Evolutionary conservation across 2,888 invertebrate species (phyloP), one percentile per base, ranked within the genome.

Genomic region (Hipparchia sbordonii): DNA sequence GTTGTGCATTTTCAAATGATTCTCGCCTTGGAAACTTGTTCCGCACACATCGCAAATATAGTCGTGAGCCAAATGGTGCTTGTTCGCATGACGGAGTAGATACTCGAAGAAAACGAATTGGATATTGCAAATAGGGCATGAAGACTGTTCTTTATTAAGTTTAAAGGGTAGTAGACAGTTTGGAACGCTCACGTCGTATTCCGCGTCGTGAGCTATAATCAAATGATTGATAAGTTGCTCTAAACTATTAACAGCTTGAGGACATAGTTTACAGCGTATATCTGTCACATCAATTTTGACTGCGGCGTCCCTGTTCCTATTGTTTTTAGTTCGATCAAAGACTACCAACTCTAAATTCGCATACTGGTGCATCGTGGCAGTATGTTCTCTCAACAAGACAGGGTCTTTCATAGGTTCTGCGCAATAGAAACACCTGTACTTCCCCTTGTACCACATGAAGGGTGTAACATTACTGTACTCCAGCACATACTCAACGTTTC

Each of bases 11-110:
- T 89, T 89, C 75, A 93, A 80, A 77, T 93, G 92, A 54, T 92
- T 92, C 74, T 93, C 93, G 0, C 93, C 93, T 82, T 93, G 93
- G 72, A 93, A 93, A 71, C 93, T 93, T 0, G 91, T 90, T 0
- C 93, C 93, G 51, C 93, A 93, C 0, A 93, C 89, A 52, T 93
- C 93, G 57, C 93, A 93, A 4, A 92, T 92, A 57, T 92, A 93
- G 61, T 92, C 91, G n/a, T 93, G 93, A 0, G 89, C 86, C 0
- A 93, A 78, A 72, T 93, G 93, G 39, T 91, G 83, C 72, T 93
- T 93, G 71, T 93, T 93, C 0, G 93, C 91, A 71, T 93, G 93
- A 0, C 93, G 82, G 0, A 93, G 79, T 0, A 93, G 75, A 71
- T 92, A 92, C 76, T 93, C 93, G 69, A 93, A 93, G 82, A 91